Conservation (phyloP, 2,888 invertebrate species). For the Heliconius cydno region DNA sequence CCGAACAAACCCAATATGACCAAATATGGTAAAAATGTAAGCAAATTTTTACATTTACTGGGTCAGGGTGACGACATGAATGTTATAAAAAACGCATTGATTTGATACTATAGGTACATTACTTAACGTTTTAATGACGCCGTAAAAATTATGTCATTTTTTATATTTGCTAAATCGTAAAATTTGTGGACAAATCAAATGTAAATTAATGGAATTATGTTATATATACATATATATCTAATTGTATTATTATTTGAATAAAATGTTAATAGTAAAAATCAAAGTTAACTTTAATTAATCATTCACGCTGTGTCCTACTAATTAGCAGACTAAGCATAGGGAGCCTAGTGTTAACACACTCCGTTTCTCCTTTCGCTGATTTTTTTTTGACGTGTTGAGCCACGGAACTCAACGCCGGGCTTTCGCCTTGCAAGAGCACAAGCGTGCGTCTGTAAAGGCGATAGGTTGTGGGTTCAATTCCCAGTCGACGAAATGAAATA, state of each 20-base stretch:
- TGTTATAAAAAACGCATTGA: not conserved
- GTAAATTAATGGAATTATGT: not conserved
- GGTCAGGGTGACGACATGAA: not conserved
- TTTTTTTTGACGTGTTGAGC: too few species aligned
- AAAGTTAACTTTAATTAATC: too few species aligned
- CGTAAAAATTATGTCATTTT: not conserved
- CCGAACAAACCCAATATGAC: not conserved
- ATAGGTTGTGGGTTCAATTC: not conserved
- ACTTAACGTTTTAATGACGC: not conserved
- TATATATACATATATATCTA: not conserved
- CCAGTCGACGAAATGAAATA: not conserved
- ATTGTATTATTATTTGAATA: too few species aligned
- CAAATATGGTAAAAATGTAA: not conserved
- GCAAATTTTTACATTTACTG: not conserved
- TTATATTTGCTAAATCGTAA: not conserved
- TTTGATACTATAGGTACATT: not conserved
- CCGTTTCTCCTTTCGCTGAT: too few species aligned
- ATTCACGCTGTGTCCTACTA: too few species aligned
- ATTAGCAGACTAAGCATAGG: too few species aligned
- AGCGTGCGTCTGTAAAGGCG: not conserved
- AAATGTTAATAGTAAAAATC: too few species aligned
- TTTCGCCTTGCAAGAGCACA: not conserved
- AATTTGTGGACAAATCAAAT: not conserved
- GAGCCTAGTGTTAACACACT: too few species aligned
- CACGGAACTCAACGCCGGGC: too few species aligned